Evolutionary conservation across 2,888 invertebrate species (phyloP).

Genomic region (Pegoplata infirma): DNA sequence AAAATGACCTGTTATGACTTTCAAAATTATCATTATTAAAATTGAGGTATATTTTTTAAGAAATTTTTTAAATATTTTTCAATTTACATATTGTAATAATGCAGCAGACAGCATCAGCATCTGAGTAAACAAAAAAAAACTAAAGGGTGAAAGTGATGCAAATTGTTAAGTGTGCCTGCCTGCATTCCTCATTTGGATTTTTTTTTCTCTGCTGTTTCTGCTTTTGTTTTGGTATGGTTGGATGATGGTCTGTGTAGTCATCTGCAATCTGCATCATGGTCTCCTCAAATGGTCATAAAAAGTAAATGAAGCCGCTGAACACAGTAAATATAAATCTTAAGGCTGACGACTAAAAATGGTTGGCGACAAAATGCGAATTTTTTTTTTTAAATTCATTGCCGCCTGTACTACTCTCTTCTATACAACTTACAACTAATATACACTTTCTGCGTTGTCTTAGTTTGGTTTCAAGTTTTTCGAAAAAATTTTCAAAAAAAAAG

Average conservation of each 20-base stretch:
- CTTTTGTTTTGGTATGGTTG: slow-evolving; percentile 5
- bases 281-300: slow-evolving; percentile 47
- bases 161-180: slow-evolving; percentile 44
- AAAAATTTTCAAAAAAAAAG: slow-evolving; percentile 6
- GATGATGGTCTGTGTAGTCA: background rate
- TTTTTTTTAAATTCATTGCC: background rate
- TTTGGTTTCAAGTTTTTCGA: background rate
- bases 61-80: slow-evolving; percentile 2
- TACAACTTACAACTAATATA: background rate
- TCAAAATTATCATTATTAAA: slow-evolving; percentile 38
- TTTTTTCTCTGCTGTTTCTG: no score
- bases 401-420: no score
- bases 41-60: slow-evolving; percentile 5
- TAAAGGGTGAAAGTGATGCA: slow-evolving; percentile 59
- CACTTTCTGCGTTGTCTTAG: background rate
- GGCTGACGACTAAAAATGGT: no score
- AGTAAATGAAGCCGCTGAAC: slow-evolving; percentile 36
- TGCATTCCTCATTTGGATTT: slow-evolving; percentile 23
- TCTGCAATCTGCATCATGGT: slow-evolving; percentile 6
- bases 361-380: slow-evolving; percentile 1
- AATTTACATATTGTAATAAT: background rate
- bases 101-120: background rate
- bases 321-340: no score
- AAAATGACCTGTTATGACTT: slow-evolving; percentile 55
- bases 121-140: slow-evolving; percentile 27